phyloP scores from a whole-genome alignment of 2,888 invertebrate genomes.

The Halictus ligatus region DNA sequence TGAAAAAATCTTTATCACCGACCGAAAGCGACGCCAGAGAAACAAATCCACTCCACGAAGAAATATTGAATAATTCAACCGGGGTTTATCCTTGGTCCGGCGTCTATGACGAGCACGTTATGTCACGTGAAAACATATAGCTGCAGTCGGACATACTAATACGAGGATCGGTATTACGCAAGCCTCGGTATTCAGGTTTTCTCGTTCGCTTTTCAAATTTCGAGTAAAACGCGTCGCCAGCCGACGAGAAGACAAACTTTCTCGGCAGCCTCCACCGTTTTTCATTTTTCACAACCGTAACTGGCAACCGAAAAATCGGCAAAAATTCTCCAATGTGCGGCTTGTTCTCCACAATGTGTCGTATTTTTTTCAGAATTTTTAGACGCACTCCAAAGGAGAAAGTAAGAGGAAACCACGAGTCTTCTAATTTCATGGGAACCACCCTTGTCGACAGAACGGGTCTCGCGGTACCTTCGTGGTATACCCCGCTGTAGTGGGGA shows the following conservation, averaged over 20 bases:
- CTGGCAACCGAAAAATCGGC: too few relatives aligned
- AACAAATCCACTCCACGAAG: conserved; percentile 62
- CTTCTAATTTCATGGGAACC: too few relatives aligned
- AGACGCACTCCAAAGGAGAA: too few relatives aligned
- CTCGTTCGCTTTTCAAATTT: conserved; percentile 47
- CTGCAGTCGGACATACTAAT: conserved; percentile 69
- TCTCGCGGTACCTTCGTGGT: too few relatives aligned
- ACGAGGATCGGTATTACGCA: conserved; percentile 69
- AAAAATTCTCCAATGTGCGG: too few relatives aligned
- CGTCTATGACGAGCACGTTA: conserved; percentile 69
- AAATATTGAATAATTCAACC: conserved; percentile 79
- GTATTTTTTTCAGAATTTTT: too few relatives aligned
- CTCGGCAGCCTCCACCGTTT: conserved; percentile 2
- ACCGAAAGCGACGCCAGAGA: conserved; percentile 38
- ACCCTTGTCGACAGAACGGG: too few relatives aligned
- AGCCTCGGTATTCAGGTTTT: conserved; percentile 38
- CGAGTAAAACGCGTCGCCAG: conserved; percentile 25
- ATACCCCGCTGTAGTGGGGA: too few relatives aligned
- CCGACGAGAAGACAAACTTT: conserved; percentile 13
- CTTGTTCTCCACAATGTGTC: too few relatives aligned
- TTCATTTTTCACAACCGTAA: too few relatives aligned
- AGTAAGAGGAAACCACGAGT: too few relatives aligned
- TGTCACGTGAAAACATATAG: conserved; percentile 70
- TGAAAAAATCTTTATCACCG: background rate
- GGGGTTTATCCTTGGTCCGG: conserved; percentile 76